Conservation (phyloP, 2,888 invertebrate species). For the Drosophila parthenogenetica region DNA sequence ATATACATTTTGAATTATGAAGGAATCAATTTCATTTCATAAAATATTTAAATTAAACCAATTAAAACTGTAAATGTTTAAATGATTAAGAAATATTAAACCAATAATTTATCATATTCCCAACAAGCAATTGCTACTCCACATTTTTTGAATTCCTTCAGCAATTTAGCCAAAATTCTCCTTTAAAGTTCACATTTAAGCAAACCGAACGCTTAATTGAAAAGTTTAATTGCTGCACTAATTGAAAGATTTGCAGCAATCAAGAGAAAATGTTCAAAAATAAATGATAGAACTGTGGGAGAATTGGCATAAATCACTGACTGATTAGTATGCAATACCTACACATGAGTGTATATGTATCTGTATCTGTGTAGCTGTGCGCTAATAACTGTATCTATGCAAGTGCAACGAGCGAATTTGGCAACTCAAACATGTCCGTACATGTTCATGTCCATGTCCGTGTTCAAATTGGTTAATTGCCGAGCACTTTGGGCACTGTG, state of each 20-base stretch:
- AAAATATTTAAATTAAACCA: too few species aligned
- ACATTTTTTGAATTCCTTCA: too few species aligned
- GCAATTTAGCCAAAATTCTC: not conserved
- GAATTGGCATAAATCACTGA: constrained; percentile 17
- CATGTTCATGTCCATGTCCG: constrained; percentile 1
- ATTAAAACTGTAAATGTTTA: too few species aligned
- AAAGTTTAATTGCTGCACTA: constrained; percentile 14
- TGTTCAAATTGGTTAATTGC: constrained; percentile 66
- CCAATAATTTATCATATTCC: too few species aligned
- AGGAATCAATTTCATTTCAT: too few species aligned
- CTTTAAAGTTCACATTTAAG: not conserved
- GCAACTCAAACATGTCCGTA: not conserved
- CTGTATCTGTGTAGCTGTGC: not conserved
- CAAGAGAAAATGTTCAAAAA: constrained; percentile 13
- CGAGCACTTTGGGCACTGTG: constrained; percentile 25
- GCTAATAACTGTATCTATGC: constrained; percentile 19
- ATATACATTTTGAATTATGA: too few species aligned
- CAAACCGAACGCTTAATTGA: constrained; percentile 1
- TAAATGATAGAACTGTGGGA: not conserved
- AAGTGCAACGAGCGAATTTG: constrained; percentile 12
- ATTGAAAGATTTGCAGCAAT: constrained; percentile 22
- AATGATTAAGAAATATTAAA: too few species aligned
- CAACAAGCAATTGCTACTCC: too few species aligned
- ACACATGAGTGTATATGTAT: not conserved
- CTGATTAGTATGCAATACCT: constrained; percentile 37